Evolutionary conservation across 2,888 invertebrate species (phyloP), one percentile per base, ranked within the genome.

Genomic region (Atrina japonica): DNA sequence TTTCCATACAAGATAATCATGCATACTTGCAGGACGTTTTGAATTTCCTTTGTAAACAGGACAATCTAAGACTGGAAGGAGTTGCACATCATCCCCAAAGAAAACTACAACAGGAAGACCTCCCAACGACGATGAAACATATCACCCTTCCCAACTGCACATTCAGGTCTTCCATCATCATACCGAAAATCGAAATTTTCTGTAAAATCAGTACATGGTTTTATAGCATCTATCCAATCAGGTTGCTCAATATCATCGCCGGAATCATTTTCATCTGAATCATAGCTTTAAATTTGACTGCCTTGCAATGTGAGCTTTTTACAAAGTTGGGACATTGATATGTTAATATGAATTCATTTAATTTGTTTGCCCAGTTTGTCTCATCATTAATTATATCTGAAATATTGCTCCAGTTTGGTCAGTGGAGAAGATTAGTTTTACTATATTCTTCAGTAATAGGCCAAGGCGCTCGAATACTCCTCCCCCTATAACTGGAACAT

Each of bases 51-150:
- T 40, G 35, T 76, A 76, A 3, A 75, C 66, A 14, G 76, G 78
- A 21, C 58, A 68, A 56, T 79, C 79, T 40, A 41, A 35, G 16
- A 78, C 78, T 45, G 76, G 78, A 58, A 73, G 75, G 9, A 75
- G 47, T 40, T 78, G 75, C 27, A 73, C 66, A 60, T 76, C 80
- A 64, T 78, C 76, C 14, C 79, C 76, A 61, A 76, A 45, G 59
- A 77, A 70, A 11, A 77, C 76, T 11, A 77, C 76, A 45, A 79
- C 79, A 23, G 79, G 77, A 43, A 79, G 45, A 18, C 77, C 77
- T 27, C 72, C 76, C 75, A 71, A 75, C 18, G 63, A 47, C 16
- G 16, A 23, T 47, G 7, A 11, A 41, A 1, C 21, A 29, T 43
- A 27, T 16, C 18, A 21, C 53, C 55, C 23, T 65, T 29, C 9